These are phyloP conservation scores for Drosophila yakuba DNA, from an alignment of 1,140 invertebrate genomes.

Conservation along the genomic window DNA sequence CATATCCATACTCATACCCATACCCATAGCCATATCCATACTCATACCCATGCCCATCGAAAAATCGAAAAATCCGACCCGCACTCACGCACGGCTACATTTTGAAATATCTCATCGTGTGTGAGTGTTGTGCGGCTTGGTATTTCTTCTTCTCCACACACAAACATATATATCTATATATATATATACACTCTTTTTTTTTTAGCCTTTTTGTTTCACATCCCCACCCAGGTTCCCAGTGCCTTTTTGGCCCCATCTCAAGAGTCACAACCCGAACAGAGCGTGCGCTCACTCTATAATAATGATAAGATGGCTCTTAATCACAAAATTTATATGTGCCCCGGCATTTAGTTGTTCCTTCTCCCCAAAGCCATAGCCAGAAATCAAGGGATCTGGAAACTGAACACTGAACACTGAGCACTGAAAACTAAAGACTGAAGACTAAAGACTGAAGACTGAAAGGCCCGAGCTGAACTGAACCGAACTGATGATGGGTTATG, in stretches of 20 bases:
- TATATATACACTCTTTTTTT: conserved; percentile 24
- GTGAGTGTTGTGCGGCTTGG: conserved; percentile 53
- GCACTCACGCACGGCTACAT: conserved; percentile 62
- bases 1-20: background rate
- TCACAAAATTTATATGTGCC: conserved; percentile 84
- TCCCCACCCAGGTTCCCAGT: conserved; percentile 20
- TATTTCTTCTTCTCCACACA: conserved; percentile 56
- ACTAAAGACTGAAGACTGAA: conserved; percentile 13
- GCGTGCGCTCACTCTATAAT: conserved; percentile 84
- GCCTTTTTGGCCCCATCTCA: conserved; percentile 15
- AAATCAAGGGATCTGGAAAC: conserved; percentile 35
- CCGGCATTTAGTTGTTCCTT: conserved; percentile 70
- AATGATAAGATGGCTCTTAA: conserved; percentile 85
- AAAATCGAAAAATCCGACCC: conserved; percentile 31
- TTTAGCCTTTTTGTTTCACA: conserved; percentile 36
- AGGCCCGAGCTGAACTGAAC: conserved; percentile 6
- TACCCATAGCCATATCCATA: conserved; percentile 4
- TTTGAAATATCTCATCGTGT: conserved; percentile 60
- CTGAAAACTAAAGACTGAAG: conserved; percentile 4
- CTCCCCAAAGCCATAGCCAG: conserved; percentile 4
- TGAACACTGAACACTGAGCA: background rate
- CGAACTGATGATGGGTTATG: conserved; percentile 83
- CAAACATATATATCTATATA: background rate
- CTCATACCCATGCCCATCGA: background rate
- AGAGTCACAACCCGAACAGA: conserved; percentile 37